Conservation (phyloP, 2,888 invertebrate genomes). For the Eledona agricola region DNA sequence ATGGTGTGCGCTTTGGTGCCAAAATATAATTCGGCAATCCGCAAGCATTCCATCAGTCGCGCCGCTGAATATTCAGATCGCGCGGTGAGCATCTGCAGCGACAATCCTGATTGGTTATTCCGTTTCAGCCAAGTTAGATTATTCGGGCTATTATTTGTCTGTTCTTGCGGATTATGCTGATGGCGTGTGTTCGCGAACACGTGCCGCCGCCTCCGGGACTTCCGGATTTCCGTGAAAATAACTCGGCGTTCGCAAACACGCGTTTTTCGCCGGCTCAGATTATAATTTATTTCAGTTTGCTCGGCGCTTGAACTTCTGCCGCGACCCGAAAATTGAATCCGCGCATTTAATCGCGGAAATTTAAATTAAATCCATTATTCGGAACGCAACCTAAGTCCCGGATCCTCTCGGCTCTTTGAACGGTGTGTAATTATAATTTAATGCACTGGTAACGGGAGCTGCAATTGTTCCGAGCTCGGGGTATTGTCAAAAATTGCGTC, state of each 20-base stretch:
- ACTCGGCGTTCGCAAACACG: slow-evolving; percentile 7
- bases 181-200: slow-evolving; percentile 35
- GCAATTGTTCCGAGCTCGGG: slow-evolving; percentile 15
- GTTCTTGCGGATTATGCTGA: slow-evolving; percentile 45
- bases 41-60: slow-evolving; percentile 35
- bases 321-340: slow-evolving; percentile 18
- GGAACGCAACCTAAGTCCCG: slow-evolving; percentile 21
- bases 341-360: slow-evolving; percentile 35
- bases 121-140: slow-evolving; percentile 55
- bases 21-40: slow-evolving; percentile 42
- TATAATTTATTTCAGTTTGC: slow-evolving; percentile 9
- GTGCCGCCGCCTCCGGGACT: slow-evolving; percentile 28
- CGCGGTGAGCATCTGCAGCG: slow-evolving; percentile 56
- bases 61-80: slow-evolving; percentile 50
- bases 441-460: slow-evolving; percentile 19
- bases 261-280: neutral
- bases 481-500: neutral
- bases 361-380: slow-evolving; percentile 39
- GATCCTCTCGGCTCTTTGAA: slow-evolving; percentile 22
- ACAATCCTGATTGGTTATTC: slow-evolving; percentile 58
- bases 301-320: neutral
- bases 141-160: slow-evolving; percentile 49
- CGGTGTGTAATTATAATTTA: slow-evolving; percentile 29
- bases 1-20: too few relatives aligned
- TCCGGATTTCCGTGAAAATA: slow-evolving; percentile 22